A percentile compares a stretch with the other conserved stretches of the same genome.
phyloP scores from a whole-genome alignment of 23 tunicate species.

The Botrylloides violaceus region DNA sequence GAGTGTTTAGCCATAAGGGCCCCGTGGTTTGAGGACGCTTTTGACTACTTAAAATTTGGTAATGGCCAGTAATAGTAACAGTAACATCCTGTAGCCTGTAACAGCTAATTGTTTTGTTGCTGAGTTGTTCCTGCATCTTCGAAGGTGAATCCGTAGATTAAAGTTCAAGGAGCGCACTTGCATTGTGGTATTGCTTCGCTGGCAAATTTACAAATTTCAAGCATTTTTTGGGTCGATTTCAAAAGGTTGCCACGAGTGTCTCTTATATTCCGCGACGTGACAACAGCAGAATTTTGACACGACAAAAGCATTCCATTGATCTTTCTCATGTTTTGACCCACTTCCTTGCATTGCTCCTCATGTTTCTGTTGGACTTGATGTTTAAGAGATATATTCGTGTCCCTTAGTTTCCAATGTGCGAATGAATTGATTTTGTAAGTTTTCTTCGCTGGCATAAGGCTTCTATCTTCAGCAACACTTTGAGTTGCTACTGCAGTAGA shows the following conservation, averaged over 20 bases:
- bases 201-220: constrained; percentile 11
- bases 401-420: constrained; percentile 34
- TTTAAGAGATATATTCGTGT: constrained; percentile 26
- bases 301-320: constrained; percentile 29
- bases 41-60: too few relatives aligned
- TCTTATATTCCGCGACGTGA: constrained; percentile 32
- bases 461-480: neutral
- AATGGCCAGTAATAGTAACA: too few relatives aligned
- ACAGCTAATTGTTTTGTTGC: too few relatives aligned
- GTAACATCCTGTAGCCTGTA: too few relatives aligned
- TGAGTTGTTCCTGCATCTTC: too few relatives aligned
- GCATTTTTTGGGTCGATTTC: neutral
- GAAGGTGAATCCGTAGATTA: too few relatives aligned
- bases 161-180: too few relatives aligned
- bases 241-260: constrained; percentile 2
- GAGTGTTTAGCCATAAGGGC: too few relatives aligned
- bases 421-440: neutral
- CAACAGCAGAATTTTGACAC: constrained; percentile 38
- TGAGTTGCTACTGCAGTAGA: neutral
- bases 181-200: constrained; percentile 3
- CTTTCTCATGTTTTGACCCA: constrained; percentile 32
- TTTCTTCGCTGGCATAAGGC: neutral
- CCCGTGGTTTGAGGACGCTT: too few relatives aligned
- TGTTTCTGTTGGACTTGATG: constrained; percentile 9
- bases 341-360: constrained; percentile 16